Percentiles rank a stretch among this genome's conserved stretches.
These are phyloP conservation scores for Fistularia tabacaria DNA, from an alignment of 2,797 vertebrate genomes.

Conservation along the genomic window DNA sequence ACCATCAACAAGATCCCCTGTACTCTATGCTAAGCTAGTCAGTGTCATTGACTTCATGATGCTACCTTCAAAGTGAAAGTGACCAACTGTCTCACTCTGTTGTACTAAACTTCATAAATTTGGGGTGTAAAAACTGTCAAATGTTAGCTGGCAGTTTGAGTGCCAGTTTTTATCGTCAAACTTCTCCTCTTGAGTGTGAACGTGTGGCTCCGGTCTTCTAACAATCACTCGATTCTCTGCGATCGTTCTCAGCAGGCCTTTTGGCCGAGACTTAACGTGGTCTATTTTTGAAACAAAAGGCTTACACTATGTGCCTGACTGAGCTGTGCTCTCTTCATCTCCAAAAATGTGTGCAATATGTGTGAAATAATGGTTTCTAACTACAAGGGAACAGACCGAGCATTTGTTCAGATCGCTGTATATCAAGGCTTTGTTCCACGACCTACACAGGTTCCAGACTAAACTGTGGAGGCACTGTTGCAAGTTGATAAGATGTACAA, in stretches of 20 bases:
- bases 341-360: constrained; percentile 19
- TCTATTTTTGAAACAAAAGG: constrained; percentile 67
- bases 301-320: constrained; percentile 48
- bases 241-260: constrained; percentile 44
- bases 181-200: constrained; percentile 14
- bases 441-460: constrained; percentile 42
- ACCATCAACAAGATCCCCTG: too few relatives aligned
- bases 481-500: constrained; percentile 29
- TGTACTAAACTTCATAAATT: too few relatives aligned
- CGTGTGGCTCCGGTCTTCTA: constrained; percentile 33
- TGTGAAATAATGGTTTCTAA: constrained; percentile 34
- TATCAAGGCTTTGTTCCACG: constrained; percentile 44
- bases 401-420: constrained; percentile 53
- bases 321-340: constrained; percentile 51
- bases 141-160: neutral
- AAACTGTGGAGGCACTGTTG: constrained; percentile 31
- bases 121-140: neutral
- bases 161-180: constrained; percentile 21
- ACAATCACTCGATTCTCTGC: constrained; percentile 39
- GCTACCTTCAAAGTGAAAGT: too few relatives aligned
- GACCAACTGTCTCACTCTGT: too few relatives aligned
- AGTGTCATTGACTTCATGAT: too few relatives aligned
- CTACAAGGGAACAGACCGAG: constrained; percentile 33
- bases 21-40: too few relatives aligned
- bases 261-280: constrained; percentile 45